Conservation (phyloP, 37 sponge, comb jelly and placozoan species). For the Crambe crambe region DNA sequence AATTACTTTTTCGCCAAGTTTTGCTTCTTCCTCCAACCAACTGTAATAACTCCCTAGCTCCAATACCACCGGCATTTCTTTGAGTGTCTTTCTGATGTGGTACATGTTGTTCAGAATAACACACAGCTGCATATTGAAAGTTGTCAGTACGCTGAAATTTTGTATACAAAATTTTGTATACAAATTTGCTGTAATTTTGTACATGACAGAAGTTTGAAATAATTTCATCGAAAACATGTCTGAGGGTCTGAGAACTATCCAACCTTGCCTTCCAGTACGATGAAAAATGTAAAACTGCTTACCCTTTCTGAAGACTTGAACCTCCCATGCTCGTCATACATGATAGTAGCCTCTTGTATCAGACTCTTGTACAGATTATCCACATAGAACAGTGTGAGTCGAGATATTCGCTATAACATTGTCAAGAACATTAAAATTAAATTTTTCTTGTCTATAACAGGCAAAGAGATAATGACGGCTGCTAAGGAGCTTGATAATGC, state of each 20-base stretch:
- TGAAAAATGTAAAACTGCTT: no score
- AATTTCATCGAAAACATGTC: no score
- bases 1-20: constrained; percentile 6
- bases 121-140: constrained; percentile 25
- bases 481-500: no score
- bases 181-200: no score
- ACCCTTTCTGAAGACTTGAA: constrained; percentile 29
- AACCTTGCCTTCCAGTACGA: no score
- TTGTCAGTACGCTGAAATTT: neutral
- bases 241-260: no score
- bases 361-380: constrained; percentile 29
- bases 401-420: constrained; percentile 12
- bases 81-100: constrained; percentile 33
- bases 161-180: no score
- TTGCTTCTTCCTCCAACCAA: constrained; percentile 29
- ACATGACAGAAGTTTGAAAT: no score
- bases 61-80: constrained; percentile 7
- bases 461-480: no score
- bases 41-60: constrained; percentile 38
- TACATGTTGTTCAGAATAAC: constrained; percentile 52
- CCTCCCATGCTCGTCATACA: constrained; percentile 33
- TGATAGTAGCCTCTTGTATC: neutral
- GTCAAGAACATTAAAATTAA: neutral
- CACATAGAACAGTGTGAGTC: constrained; percentile 26
- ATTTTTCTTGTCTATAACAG: no score